Evolutionary conservation across 2,888 invertebrate species (phyloP).

Genomic region (Amphimallon solstitiale): DNA sequence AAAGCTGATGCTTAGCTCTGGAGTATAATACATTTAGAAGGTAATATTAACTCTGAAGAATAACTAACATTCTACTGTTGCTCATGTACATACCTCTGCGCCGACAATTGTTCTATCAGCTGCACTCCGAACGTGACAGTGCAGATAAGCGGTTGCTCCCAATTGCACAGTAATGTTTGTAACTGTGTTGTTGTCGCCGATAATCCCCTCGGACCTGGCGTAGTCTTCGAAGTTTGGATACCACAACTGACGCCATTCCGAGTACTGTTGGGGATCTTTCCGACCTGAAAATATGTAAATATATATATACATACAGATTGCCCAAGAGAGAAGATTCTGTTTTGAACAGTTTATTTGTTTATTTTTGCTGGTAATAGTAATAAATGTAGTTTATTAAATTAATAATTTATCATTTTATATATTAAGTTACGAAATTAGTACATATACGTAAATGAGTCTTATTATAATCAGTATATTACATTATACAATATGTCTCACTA

Average conservation of each 20-base stretch:
- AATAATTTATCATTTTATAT: too few relatives aligned
- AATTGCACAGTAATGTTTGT: constrained; percentile 81
- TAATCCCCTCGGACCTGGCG: constrained; percentile 58
- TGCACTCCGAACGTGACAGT: constrained; percentile 81
- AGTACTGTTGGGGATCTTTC: constrained; percentile 58
- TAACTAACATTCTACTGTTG: constrained; percentile 23
- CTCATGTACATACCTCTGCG: constrained; percentile 59
- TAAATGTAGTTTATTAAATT: too few relatives aligned
- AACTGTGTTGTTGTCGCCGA: constrained; percentile 77
- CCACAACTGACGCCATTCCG: constrained; percentile 74
- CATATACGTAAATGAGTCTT: too few relatives aligned
- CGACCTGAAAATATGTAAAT: constrained; percentile 52
- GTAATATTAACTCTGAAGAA: constrained; percentile 21
- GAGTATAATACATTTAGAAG: neutral
- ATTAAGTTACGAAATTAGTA: too few relatives aligned
- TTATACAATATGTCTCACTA: too few relatives aligned
- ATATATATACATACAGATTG: constrained; percentile 1
- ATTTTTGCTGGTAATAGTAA: too few relatives aligned
- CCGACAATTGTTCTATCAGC: constrained; percentile 72
- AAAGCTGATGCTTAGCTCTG: neutral
- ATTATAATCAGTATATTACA: too few relatives aligned
- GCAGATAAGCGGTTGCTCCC: constrained; percentile 81
- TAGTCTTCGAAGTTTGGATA: constrained; percentile 68
- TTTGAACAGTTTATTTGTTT: neutral
- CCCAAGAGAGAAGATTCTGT: neutral